Base-by-base conservation (phyloP, 1,140 invertebrate species). In the Tetranychus cinnabarinus region DNA sequence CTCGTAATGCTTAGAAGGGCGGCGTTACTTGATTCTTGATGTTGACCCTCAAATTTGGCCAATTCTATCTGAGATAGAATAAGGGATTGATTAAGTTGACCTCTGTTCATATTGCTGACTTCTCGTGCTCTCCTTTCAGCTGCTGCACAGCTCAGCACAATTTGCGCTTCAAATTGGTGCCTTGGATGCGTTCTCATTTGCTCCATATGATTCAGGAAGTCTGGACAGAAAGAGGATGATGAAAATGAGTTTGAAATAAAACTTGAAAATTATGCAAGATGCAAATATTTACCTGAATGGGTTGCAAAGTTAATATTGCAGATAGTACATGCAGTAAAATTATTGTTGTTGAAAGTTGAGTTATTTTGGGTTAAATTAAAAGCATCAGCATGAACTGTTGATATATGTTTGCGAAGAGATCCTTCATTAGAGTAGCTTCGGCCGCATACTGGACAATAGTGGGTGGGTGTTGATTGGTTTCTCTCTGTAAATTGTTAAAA, bases 181-280 rank as follows among this genome's bases (percentile, higher is more conserved):
- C 91, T 92, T 2, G 88, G 87, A 73, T 92, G 88, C 86, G 90
- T 91, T 68, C 88, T 80, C 88, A 91, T 91, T 69, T 90, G 86
- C 70, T 92, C 88, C 88, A 92, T 91, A 71, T 92, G 88, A 63
- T 83, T 85, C 59, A 92, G 77, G 35, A 92, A 77, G 71, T 87
- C 88, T 91, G 73, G 45, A 71, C 69, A 66, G 61, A 36, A 6
- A 55, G 62, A n/a, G n/a, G 6, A 35, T 13, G 23, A 63, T 13
- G 12, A 15, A 23, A 54, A 63, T 23, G 39, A 23, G 23, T 23
- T 23, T 23, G 23, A 23, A 23, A 23, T 23, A 23, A 23, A 48
- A 55, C n/a, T 54, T 23, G n/a, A 60, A n/a, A 13, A 63, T 56
- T n/a, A 10, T 46, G 31, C 5, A 10, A 34, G 15, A 12, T 23